Base-by-base conservation (phyloP, 2,888 invertebrate species). In the Parnassius smintheus region DNA sequence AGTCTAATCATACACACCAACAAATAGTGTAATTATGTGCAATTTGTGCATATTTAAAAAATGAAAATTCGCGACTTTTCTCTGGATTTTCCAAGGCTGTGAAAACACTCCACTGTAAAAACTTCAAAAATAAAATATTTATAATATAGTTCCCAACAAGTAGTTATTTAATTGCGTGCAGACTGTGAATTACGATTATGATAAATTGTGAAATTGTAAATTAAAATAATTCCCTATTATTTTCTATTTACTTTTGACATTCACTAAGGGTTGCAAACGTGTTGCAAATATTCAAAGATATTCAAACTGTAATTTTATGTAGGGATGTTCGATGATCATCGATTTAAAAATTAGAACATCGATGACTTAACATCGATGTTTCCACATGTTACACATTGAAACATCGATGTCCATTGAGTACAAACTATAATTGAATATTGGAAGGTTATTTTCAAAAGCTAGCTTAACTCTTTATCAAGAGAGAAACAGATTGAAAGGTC, bases 211-310 rank as follows among this genome's bases (percentile, higher is more conserved):
- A 73, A 13, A 72, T 74, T 66, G 66, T 73, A 73, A 75, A 75
- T 76, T 75, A 75, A 72, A 70, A 73, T 71, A 66, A 73, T 70
- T 70, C 73, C 69, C 35, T 67, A 71, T 69, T 79, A 80, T 83
- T 82, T 83, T 80, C 77, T 86, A 86, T 86, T 88, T 87, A 83
- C 83, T 86, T 88, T 86, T 90, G 89, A 90, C 90, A 86, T 85
- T 84, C 79, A 70, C 71, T 68, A 72, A 77, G 78, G 77, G 76
- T 82, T 85, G 81, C 77, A 77, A 76, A 75, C 71, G 69, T 76
- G 76, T 82, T 85, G 81, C 77, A 77, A 76, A 75, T 72, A 69
- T 76, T 68, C 65, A 52, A 65, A 12, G 46, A 46, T 18, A 18
- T 49, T 9, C 13, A 13, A 49, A 49, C 13, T 49, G 49, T 13